phyloP scores from a whole-genome alignment of 2,888 invertebrate species.

The Temnothorax rugatulus region DNA sequence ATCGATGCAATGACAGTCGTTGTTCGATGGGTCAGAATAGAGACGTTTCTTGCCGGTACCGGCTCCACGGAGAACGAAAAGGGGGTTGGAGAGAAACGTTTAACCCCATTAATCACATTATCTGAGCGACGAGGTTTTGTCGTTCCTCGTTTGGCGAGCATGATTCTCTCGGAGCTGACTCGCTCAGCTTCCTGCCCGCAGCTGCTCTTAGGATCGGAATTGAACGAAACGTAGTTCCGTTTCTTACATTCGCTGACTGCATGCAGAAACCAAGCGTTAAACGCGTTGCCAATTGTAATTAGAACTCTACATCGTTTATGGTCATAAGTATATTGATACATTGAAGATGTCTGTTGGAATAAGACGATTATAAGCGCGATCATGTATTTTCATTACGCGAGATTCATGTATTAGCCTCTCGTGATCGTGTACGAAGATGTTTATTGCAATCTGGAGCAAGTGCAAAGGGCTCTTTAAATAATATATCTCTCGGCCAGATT shows the following conservation, averaged over 20 bases:
- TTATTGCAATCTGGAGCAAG: neutral
- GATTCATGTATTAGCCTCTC: neutral
- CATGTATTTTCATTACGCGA: neutral
- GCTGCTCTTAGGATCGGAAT: constrained; percentile 39
- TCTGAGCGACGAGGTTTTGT: constrained; percentile 78
- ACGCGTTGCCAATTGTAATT: constrained; percentile 17
- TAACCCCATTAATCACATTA: constrained; percentile 83
- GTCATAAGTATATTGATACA: neutral
- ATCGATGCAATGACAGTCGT: constrained; percentile 71
- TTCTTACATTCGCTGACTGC: constrained; percentile 37
- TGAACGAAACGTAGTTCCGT: constrained; percentile 38
- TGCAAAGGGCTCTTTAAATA: constrained; percentile 1
- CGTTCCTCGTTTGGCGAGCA: constrained; percentile 48
- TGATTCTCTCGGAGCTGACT: constrained; percentile 46
- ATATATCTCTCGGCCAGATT: constrained; percentile 34
- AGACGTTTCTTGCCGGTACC: constrained; percentile 71
- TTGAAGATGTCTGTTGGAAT: neutral
- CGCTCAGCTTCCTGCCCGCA: constrained; percentile 34
- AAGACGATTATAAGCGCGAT: neutral
- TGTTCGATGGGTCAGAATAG: constrained; percentile 70
- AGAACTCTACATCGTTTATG: neutral
- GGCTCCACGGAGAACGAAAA: constrained; percentile 58
- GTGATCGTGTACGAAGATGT: neutral
- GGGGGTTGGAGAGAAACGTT: constrained; percentile 66
- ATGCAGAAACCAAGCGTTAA: constrained; percentile 6